These are phyloP conservation scores for Macrostomum lignano DNA, from an alignment of 1,140 invertebrate genomes.

Conservation along the genomic window DNA sequence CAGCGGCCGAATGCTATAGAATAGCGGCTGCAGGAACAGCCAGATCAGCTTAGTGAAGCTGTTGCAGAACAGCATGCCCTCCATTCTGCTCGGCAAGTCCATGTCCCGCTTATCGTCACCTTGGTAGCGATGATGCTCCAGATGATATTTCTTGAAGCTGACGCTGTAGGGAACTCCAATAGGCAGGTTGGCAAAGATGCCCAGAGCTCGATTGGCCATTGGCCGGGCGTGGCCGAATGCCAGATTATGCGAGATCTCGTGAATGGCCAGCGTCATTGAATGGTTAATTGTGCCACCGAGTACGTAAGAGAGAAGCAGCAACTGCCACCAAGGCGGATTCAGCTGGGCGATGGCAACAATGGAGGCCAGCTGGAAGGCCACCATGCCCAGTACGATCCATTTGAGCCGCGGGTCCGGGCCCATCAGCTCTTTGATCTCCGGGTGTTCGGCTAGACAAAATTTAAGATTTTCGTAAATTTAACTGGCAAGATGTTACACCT, in stretches of 20 bases:
- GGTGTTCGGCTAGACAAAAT: slow-evolving; percentile 52
- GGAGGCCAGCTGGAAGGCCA: slow-evolving; percentile 34
- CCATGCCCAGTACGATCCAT: slow-evolving; percentile 55
- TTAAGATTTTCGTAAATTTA: background rate
- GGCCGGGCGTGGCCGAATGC: slow-evolving; percentile 68
- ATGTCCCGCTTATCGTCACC: slow-evolving; percentile 77
- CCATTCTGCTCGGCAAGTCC: slow-evolving; percentile 67
- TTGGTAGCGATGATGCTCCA: slow-evolving; percentile 82
- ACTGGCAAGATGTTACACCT: no score
- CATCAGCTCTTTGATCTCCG: slow-evolving; percentile 75
- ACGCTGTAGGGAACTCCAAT: slow-evolving; percentile 64
- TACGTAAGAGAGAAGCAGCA: slow-evolving; percentile 51
- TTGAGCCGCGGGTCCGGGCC: slow-evolving; percentile 67
- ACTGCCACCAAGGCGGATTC: slow-evolving; percentile 38
- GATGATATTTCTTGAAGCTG: slow-evolving; percentile 87
- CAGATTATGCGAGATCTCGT: slow-evolving; percentile 86
- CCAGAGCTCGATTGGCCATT: slow-evolving; percentile 51
- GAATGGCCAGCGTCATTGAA: slow-evolving; percentile 72
- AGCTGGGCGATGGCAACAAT: slow-evolving; percentile 22
- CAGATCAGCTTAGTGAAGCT: slow-evolving; percentile 72
- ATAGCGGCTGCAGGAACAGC: slow-evolving; percentile 76
- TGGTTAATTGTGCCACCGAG: slow-evolving; percentile 94
- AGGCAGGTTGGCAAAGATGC: slow-evolving; percentile 78
- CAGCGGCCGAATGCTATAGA: slow-evolving; percentile 69
- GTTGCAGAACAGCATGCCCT: slow-evolving; percentile 67